A percentile compares a stretch with the other conserved stretches of the same genome.
Evolutionary conservation across 2,888 invertebrate species (phyloP).

Genomic region (Spisula subtruncata): DNA sequence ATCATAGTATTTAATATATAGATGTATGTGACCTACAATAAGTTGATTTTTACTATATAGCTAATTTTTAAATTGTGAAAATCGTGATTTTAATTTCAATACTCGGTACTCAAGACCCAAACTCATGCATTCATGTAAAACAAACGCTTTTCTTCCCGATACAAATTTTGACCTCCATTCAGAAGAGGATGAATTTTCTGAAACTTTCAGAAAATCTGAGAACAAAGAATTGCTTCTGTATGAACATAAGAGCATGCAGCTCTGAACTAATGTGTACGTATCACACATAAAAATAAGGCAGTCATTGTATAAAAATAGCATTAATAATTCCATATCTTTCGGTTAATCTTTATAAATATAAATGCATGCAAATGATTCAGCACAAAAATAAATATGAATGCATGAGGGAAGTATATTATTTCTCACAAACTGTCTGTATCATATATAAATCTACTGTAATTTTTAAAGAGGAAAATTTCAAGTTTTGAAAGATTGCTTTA

Average conservation of each 20-base stretch:
- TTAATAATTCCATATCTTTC: neutral
- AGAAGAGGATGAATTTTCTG: neutral
- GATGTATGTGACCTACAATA: no score
- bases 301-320: neutral
- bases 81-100: no score
- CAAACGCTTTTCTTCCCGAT: neutral
- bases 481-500: no score
- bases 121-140: neutral
- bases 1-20: no score
- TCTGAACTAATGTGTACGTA: neutral
- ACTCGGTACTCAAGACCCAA: no score
- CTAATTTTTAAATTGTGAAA: no score
- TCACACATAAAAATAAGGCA: conserved; percentile 9
- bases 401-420: neutral
- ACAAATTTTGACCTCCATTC: neutral
- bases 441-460: no score
- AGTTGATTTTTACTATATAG: no score
- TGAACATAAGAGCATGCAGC: neutral
- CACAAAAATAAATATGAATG: neutral
- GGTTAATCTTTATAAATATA: conserved; percentile 2
- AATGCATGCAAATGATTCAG: neutral
- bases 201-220: no score
- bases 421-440: neutral
- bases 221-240: neutral
- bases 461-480: no score